phyloP scores from a whole-genome alignment of 2,113 vertebrate species.

The Anas platyrhynchos region DNA sequence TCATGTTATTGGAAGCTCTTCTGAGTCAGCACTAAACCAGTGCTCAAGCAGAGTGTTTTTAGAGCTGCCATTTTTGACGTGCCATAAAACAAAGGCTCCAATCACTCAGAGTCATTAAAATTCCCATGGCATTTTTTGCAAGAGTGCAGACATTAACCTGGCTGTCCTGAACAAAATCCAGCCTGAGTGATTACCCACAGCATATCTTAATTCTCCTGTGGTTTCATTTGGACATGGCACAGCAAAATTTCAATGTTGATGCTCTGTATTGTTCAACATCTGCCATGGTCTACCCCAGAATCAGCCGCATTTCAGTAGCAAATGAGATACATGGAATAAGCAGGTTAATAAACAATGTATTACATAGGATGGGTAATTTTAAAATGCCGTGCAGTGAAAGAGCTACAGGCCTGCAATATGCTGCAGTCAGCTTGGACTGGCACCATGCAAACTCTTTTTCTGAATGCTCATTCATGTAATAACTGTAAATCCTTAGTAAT shows the following conservation, averaged over 20 bases:
- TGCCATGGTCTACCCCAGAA: constrained; percentile 41
- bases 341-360: constrained; percentile 48
- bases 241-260: constrained; percentile 64
- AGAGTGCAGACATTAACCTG: constrained; percentile 70
- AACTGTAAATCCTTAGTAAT: constrained; percentile 2
- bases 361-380: background rate
- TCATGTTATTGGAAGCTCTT: constrained; percentile 22
- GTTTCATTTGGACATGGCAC: constrained; percentile 63
- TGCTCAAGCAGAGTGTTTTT: constrained; percentile 35
- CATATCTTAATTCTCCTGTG: constrained; percentile 67
- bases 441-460: background rate
- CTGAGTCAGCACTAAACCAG: constrained; percentile 64
- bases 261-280: constrained; percentile 58
- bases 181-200: constrained; percentile 69
- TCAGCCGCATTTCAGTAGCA: constrained; percentile 27
- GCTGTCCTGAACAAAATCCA: constrained; percentile 72
- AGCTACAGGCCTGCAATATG: background rate
- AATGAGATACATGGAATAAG: constrained; percentile 39
- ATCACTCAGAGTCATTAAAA: constrained; percentile 70
- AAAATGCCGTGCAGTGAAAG: background rate
- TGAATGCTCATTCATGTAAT: background rate
- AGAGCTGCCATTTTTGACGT: constrained; percentile 57
- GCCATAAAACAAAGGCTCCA: constrained; percentile 64
- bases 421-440: background rate
- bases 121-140: constrained; percentile 72